A percentile compares a stretch with the other conserved stretches of the same genome.
Conservation (phyloP, 2,797 vertebrate species). For the Eulemur coronatus region DNA sequence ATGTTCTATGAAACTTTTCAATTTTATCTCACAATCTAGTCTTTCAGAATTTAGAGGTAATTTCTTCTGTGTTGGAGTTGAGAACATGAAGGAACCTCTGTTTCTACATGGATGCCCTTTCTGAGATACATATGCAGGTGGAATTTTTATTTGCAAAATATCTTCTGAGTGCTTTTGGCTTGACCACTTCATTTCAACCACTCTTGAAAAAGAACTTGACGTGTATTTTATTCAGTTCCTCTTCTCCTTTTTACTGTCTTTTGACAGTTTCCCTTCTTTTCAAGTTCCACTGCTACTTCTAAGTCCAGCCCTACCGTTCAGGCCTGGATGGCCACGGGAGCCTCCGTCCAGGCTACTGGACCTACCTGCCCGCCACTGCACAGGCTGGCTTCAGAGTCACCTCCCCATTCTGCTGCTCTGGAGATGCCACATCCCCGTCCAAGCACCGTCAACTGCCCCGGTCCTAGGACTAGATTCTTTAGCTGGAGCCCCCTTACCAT, state of each 20-base stretch:
- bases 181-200: neutral
- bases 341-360: too few relatives aligned
- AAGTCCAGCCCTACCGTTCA: neutral
- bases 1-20: neutral
- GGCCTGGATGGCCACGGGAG: neutral
- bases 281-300: neutral
- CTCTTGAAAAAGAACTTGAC: neutral
- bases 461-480: accelerated
- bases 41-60: neutral
- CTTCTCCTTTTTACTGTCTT: neutral
- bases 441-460: accelerated
- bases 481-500: accelerated
- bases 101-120: slow-evolving; percentile 51
- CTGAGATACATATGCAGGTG: slow-evolving; percentile 20
- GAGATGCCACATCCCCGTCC: accelerated
- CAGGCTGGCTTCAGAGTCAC: neutral
- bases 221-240: accelerated
- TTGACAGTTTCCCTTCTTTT: accelerated
- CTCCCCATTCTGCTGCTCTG: accelerated
- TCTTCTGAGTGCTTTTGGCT: neutral
- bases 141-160: slow-evolving; percentile 17
- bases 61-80: neutral
- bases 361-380: accelerated
- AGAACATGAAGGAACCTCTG: slow-evolving; percentile 36
- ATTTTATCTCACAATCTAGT: neutral